phyloP scores from a whole-genome alignment of 37 sponge, comb jelly and placozoan genomes.

The Amphimedon queenslandica region DNA sequence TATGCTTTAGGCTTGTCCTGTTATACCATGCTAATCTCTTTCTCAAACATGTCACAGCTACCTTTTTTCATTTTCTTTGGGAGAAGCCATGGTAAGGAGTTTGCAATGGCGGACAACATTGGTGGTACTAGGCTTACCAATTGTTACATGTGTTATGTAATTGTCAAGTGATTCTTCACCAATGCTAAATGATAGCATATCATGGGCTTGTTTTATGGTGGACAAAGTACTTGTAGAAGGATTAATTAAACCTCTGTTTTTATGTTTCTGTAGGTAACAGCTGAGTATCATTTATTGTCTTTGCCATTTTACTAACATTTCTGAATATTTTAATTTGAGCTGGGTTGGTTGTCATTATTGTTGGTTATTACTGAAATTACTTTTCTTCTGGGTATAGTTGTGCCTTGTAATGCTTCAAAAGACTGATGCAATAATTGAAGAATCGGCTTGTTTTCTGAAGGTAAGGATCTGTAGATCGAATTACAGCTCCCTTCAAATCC shows the following conservation, averaged over 20 bases:
- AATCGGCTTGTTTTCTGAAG: too few relatives aligned
- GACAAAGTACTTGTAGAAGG: background rate
- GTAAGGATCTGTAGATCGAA: conserved; percentile 17
- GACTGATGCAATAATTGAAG: too few relatives aligned
- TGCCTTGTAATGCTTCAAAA: background rate
- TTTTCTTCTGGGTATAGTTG: conserved; percentile 20
- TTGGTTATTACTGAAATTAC: too few relatives aligned
- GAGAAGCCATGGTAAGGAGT: background rate
- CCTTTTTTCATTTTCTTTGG: background rate
- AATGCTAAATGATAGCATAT: conserved; percentile 1
- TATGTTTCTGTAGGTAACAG: too few relatives aligned
- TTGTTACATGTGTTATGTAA: background rate
- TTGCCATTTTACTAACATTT: too few relatives aligned
- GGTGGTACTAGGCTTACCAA: background rate
- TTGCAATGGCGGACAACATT: too few relatives aligned
- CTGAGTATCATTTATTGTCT: too few relatives aligned
- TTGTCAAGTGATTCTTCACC: background rate
- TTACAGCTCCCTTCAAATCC: too few relatives aligned
- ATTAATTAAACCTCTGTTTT: too few relatives aligned
- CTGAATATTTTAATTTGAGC: too few relatives aligned
- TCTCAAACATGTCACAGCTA: conserved; percentile 10
- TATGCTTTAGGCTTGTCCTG: background rate
- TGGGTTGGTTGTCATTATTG: too few relatives aligned
- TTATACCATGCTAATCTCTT: conserved; percentile 8
- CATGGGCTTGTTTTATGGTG: conserved; percentile 4